Percentiles rank a stretch among this genome's conserved stretches.
phyloP scores from a whole-genome alignment of 2,888 invertebrate species.

The Anodontia alba region DNA sequence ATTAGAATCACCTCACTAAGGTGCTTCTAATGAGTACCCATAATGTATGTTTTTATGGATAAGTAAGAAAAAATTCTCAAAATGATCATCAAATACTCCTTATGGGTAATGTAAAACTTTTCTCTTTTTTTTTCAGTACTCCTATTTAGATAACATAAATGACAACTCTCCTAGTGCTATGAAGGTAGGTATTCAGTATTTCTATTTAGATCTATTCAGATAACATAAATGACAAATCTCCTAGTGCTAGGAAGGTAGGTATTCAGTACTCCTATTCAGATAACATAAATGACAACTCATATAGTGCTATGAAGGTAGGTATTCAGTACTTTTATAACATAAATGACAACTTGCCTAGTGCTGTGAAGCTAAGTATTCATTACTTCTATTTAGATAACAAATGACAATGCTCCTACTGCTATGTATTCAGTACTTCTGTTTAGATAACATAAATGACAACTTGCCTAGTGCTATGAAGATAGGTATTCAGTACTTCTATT shows the following conservation, averaged over 20 bases:
- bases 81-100: too few species aligned
- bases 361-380: constrained; percentile 40
- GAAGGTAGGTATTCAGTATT: constrained; percentile 36
- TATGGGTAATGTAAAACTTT: background rate
- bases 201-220: too few species aligned
- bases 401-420: constrained; percentile 46
- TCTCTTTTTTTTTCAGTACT: constrained; percentile 17
- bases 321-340: constrained; percentile 16
- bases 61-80: too few species aligned
- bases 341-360: constrained; percentile 45
- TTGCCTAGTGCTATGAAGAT: too few species aligned
- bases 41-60: too few species aligned
- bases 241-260: constrained; percentile 52
- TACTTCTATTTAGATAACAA: constrained; percentile 25
- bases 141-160: constrained; percentile 29
- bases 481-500: too few species aligned
- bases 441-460: too few species aligned
- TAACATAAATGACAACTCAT: constrained; percentile 34
- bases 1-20: too few species aligned
- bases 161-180: constrained; percentile 49
- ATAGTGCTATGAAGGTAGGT: constrained; percentile 51
- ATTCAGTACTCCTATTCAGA: constrained; percentile 28
- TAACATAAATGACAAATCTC: constrained; percentile 37
- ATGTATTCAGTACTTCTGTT: too few species aligned
- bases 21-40: too few species aligned